Evolutionary conservation across 2,113 vertebrate genomes (phyloP).

Genomic region (Atrichornis clamosus): DNA sequence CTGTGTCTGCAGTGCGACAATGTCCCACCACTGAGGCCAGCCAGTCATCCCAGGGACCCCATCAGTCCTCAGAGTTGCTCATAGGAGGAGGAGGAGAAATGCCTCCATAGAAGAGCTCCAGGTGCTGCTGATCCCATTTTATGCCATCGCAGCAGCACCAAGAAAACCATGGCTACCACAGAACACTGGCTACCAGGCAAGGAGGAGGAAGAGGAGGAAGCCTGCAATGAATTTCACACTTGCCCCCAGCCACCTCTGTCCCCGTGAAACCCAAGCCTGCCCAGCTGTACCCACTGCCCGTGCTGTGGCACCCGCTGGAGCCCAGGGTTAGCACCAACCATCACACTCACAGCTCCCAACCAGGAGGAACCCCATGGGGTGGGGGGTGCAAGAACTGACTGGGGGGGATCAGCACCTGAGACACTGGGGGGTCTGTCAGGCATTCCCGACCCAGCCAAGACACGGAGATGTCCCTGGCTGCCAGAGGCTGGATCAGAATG

Average conservation of each 20-base stretch:
- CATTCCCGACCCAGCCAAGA: background rate
- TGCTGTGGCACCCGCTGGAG: background rate
- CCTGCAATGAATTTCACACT: constrained; percentile 43
- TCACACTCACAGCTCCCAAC: background rate
- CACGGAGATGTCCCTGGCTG: rapidly evolving
- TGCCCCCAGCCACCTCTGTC: background rate
- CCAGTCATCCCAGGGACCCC: background rate
- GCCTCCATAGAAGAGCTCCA: background rate
- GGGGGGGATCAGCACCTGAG: background rate
- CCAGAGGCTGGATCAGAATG: background rate
- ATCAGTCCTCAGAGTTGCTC: background rate
- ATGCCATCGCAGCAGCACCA: background rate
- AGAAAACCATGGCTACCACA: background rate
- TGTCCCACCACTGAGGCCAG: background rate
- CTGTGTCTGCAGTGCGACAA: background rate
- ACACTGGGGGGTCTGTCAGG: background rate
- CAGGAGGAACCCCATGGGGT: background rate
- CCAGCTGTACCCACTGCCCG: background rate
- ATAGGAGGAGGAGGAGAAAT: background rate
- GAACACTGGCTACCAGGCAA: background rate
- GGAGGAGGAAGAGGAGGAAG: constrained; percentile 17
- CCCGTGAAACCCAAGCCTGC: constrained; percentile 46
- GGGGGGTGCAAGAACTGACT: background rate
- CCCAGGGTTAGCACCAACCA: background rate
- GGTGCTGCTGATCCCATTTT: background rate